Conservation (phyloP, 2,888 invertebrate genomes). For the Gnatocerus cornutus region DNA sequence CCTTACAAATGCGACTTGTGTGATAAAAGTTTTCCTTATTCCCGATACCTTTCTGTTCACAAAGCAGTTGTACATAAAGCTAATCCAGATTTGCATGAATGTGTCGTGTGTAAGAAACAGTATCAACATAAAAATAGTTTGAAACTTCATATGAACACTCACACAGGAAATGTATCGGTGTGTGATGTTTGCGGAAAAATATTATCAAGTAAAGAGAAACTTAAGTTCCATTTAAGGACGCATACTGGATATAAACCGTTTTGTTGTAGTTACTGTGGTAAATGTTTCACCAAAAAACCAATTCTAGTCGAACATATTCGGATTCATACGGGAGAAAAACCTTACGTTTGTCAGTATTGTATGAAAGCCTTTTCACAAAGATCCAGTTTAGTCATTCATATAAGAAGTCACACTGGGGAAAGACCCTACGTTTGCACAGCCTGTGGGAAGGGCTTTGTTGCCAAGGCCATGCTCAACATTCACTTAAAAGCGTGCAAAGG, state of each 20-base stretch:
- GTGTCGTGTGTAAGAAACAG: slow-evolving; percentile 69
- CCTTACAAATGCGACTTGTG: slow-evolving; percentile 74
- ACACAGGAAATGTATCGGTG: slow-evolving; percentile 73
- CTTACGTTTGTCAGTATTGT: slow-evolving; percentile 75
- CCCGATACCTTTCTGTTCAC: slow-evolving; percentile 68
- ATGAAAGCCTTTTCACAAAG: slow-evolving; percentile 78
- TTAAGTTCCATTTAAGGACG: slow-evolving; percentile 70
- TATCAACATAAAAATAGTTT: slow-evolving; percentile 70
- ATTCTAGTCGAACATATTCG: slow-evolving; percentile 67
- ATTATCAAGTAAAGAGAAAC: slow-evolving; percentile 72
- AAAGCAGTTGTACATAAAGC: slow-evolving; percentile 67
- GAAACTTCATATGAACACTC: slow-evolving; percentile 70
- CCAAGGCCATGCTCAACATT: slow-evolving; percentile 77
- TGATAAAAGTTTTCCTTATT: slow-evolving; percentile 72
- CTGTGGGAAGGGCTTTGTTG: slow-evolving; percentile 77
- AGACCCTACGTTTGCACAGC: slow-evolving; percentile 76
- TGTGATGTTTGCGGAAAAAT: slow-evolving; percentile 78
- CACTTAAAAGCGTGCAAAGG: slow-evolving; percentile 73
- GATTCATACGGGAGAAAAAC: slow-evolving; percentile 68
- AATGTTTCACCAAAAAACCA: slow-evolving; percentile 69
- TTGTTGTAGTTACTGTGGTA: slow-evolving; percentile 67
- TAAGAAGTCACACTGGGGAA: slow-evolving; percentile 78
- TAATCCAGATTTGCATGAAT: slow-evolving; percentile 66
- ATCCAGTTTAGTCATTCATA: slow-evolving; percentile 78
- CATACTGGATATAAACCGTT: slow-evolving; percentile 69